Conservation (phyloP, 2,113 vertebrate species). For the Daboia siamensis region DNA sequence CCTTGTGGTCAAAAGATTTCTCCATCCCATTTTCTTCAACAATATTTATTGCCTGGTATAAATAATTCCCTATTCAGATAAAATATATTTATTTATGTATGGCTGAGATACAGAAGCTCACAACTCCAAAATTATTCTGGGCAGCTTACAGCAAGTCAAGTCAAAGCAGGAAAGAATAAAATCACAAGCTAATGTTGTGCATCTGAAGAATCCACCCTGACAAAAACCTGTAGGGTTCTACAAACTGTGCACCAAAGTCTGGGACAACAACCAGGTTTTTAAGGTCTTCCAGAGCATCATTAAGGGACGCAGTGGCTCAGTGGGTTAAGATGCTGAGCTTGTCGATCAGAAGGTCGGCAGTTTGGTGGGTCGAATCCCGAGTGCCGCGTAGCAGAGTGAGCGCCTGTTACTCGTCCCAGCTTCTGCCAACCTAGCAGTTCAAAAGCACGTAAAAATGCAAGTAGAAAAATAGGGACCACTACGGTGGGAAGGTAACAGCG, state of each 20-base stretch:
- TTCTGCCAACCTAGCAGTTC: too few relatives aligned
- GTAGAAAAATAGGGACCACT: too few relatives aligned
- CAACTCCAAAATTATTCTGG: not conserved
- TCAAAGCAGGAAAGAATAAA: not conserved
- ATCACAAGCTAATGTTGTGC: not conserved
- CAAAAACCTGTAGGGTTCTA: not conserved
- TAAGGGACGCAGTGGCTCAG: too few relatives aligned
- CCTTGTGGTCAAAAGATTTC: not conserved
- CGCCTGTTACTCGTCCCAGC: too few relatives aligned
- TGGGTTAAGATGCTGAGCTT: too few relatives aligned
- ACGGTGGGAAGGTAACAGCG: too few relatives aligned
- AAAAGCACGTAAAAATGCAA: too few relatives aligned
- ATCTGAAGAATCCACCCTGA: not conserved
- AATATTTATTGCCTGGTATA: not conserved
- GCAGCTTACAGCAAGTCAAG: not conserved
- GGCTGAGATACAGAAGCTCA: not conserved
- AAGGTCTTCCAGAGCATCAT: not conserved
- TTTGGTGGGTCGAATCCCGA: too few relatives aligned
- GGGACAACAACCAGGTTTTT: not conserved
- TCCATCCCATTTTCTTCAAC: not conserved
- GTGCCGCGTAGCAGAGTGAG: too few relatives aligned
- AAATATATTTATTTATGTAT: not conserved
- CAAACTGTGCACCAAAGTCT: not conserved
- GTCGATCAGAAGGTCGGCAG: too few relatives aligned
- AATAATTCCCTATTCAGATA: not conserved